These are phyloP conservation scores for Hydractinia symbiolongicarpus DNA, from an alignment of 30 jellyfish, hydroid and myxozoan species.

Conservation along the genomic window DNA sequence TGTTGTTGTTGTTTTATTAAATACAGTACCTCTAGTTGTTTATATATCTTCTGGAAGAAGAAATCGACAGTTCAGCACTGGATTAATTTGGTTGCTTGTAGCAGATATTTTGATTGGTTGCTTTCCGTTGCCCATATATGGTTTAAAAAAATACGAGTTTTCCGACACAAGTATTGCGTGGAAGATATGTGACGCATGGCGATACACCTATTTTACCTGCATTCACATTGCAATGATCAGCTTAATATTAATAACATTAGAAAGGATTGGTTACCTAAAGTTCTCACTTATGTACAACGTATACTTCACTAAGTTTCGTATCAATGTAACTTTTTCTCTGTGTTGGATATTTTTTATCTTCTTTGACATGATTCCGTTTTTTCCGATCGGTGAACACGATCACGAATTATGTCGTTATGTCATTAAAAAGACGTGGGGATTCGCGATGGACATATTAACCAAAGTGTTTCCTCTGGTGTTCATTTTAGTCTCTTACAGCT, in stretches of 20 bases:
- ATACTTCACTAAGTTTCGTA: constrained; percentile 32
- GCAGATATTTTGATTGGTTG: constrained; percentile 59
- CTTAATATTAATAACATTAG: constrained; percentile 41
- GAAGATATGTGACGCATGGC: constrained; percentile 49
- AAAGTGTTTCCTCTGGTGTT: constrained; percentile 52
- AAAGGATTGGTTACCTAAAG: constrained; percentile 41
- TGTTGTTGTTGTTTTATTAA: constrained; percentile 31
- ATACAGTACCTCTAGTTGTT: constrained; percentile 40
- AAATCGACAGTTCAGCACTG: constrained; percentile 47
- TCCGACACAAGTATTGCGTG: constrained; percentile 21
- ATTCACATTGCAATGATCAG: constrained; percentile 60
- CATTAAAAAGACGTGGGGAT: constrained; percentile 54
- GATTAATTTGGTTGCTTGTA: constrained; percentile 50
- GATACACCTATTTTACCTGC: constrained; percentile 59
- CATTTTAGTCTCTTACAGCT: constrained; percentile 40
- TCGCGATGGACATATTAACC: constrained; percentile 58
- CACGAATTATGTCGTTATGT: constrained; percentile 46
- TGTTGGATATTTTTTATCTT: constrained; percentile 46
- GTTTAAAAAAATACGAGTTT: constrained; percentile 51
- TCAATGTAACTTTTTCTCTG: constrained; percentile 2
- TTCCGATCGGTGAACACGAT: constrained; percentile 7
- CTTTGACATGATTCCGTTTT: constrained; percentile 59
- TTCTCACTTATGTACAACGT: constrained; percentile 49
- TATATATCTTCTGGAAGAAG: constrained; percentile 16
- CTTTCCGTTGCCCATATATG: constrained; percentile 66